Evolutionary conservation across 2,888 invertebrate species (phyloP).

Genomic region (Microctonus hyperodae): DNA sequence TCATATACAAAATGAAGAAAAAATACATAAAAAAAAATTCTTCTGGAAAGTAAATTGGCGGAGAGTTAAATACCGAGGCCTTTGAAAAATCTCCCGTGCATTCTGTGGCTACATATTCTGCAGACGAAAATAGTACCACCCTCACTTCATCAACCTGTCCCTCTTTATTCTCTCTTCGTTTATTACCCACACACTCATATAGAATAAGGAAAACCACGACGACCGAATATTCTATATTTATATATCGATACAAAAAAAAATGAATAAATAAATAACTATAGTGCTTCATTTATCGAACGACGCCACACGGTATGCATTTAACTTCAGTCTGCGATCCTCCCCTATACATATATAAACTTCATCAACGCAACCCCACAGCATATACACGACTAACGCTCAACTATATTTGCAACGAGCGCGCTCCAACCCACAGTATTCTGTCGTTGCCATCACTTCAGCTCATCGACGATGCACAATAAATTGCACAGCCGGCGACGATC

Average conservation of each 20-base stretch:
- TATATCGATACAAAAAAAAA: neutral
- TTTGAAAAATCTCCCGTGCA: neutral
- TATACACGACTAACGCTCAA: no score
- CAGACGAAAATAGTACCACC: conserved; percentile 22
- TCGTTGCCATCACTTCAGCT: conserved; percentile 18
- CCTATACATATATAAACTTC: conserved; percentile 6
- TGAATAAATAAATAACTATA: neutral
- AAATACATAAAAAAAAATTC: neutral
- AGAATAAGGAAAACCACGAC: no score
- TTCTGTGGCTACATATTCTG: neutral
- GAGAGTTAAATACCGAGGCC: conserved; percentile 11
- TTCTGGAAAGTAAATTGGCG: neutral
- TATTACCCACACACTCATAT: no score
- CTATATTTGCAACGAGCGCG: no score
- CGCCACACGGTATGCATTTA: conserved; percentile 30
- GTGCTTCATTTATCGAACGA: conserved; percentile 30
- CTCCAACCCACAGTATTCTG: neutral
- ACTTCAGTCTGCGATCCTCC: conserved; percentile 17
- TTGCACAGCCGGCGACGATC: conserved; percentile 17
- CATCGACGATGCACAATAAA: conserved; percentile 30
- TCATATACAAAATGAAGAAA: neutral
- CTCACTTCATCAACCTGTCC: no score
- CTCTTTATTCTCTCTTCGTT: no score
- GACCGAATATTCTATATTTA: neutral
- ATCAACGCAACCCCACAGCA: neutral